phyloP scores from a whole-genome alignment of 2,113 vertebrate genomes.

The Vicugna pacos region DNA sequence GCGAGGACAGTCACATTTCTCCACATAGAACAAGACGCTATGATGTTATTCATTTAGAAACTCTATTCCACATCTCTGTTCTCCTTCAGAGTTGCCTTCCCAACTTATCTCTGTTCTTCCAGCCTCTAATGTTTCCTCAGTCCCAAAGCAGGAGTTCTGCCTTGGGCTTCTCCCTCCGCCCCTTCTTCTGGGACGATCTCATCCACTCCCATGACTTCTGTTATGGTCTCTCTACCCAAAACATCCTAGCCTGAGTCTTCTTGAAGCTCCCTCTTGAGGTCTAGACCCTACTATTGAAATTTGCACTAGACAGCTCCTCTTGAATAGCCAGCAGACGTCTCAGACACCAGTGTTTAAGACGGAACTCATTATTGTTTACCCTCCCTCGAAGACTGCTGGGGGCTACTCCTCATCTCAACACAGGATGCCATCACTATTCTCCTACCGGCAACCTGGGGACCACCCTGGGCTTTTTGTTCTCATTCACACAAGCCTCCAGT shows the following conservation, averaged over 20 bases:
- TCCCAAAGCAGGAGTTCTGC: not conserved
- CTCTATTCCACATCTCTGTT: not conserved
- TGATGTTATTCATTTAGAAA: not conserved
- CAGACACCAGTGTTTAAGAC: not conserved
- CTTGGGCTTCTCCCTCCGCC: not conserved
- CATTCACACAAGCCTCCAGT: not conserved
- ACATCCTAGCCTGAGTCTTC: not conserved
- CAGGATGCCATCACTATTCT: rapidly evolving
- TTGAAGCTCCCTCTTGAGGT: not conserved
- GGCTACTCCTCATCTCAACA: not conserved
- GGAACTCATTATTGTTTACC: not conserved
- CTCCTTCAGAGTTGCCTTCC: not conserved
- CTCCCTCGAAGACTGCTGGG: not conserved
- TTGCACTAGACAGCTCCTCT: not conserved
- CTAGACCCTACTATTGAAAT: not conserved
- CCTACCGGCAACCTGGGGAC: not conserved
- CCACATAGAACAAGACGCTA: not conserved
- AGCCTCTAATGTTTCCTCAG: not conserved
- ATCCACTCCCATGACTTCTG: not conserved
- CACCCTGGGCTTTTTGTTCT: not conserved
- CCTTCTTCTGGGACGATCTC: not conserved
- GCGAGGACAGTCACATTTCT: not conserved
- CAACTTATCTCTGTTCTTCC: not conserved
- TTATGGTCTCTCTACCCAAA: not conserved
- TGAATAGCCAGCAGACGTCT: not conserved